These are phyloP conservation scores for Chrysolina oricalcia DNA, from an alignment of 2,888 invertebrate species.

Conservation along the genomic window DNA sequence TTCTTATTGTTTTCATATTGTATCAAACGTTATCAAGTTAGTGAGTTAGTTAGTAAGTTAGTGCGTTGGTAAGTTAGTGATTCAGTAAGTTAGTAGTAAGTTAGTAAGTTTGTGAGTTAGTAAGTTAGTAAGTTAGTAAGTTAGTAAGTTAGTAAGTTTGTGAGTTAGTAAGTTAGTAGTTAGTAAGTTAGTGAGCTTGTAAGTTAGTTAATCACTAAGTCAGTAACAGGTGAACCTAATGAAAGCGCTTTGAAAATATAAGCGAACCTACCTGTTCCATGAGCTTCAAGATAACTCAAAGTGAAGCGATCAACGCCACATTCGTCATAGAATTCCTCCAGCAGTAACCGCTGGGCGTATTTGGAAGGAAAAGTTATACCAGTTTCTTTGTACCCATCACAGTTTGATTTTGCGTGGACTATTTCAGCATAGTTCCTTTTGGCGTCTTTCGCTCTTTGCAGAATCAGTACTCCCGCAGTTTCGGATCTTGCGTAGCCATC, in stretches of 20 bases:
- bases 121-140: too few relatives aligned
- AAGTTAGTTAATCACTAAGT: too few relatives aligned
- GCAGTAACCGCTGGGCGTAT: constrained; percentile 76
- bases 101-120: too few relatives aligned
- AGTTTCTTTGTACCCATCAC: constrained; percentile 68
- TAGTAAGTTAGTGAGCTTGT: too few relatives aligned
- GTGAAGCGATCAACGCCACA: constrained; percentile 80
- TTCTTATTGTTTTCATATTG: too few relatives aligned
- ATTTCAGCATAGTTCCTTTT: constrained; percentile 74
- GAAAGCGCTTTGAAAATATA: background rate
- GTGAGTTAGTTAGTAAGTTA: too few relatives aligned
- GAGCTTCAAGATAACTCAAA: constrained; percentile 90
- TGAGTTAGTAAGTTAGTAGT: too few relatives aligned
- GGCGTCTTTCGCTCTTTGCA: constrained; percentile 79
- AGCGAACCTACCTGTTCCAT: constrained; percentile 80
- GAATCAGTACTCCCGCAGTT: constrained; percentile 79
- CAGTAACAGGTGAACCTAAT: too few relatives aligned
- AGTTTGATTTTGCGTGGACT: constrained; percentile 65
- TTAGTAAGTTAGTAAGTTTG: too few relatives aligned
- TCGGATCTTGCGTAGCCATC: constrained; percentile 91
- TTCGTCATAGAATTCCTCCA: constrained; percentile 80
- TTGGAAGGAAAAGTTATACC: constrained; percentile 69
- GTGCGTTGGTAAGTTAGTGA: too few relatives aligned
- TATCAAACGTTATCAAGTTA: too few relatives aligned
- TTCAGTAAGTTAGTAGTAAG: too few relatives aligned